Conservation (phyloP, 2,797 vertebrate species). For the Adelosebastes latens region DNA sequence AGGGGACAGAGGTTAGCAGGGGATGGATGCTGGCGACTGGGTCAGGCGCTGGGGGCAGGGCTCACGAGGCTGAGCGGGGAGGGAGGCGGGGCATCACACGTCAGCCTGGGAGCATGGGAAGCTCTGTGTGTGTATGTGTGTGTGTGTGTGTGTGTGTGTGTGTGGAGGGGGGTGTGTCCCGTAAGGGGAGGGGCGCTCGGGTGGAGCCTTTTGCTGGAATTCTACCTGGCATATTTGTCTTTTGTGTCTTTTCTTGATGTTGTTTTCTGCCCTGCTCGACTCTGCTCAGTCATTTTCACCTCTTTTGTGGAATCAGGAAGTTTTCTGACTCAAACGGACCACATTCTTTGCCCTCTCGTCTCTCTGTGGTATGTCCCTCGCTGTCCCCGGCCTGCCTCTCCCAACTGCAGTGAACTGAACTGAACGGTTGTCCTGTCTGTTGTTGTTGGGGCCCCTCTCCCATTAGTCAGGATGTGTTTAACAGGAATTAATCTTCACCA, state of each 20-base stretch:
- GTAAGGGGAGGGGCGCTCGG: slow-evolving; percentile 43
- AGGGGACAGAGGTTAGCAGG: slow-evolving; percentile 63
- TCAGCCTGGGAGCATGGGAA: slow-evolving; percentile 31
- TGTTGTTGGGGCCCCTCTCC: slow-evolving; percentile 55
- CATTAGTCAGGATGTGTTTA: slow-evolving; percentile 66
- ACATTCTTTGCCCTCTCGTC: slow-evolving; percentile 34
- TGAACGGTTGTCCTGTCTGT: slow-evolving; percentile 61
- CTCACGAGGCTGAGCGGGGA: slow-evolving; percentile 20
- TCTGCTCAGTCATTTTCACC: not conserved
- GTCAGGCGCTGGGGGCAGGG: slow-evolving; percentile 71
- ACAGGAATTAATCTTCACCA: slow-evolving; percentile 63
- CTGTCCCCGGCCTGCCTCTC: slow-evolving; percentile 4
- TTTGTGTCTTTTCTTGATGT: slow-evolving; percentile 35
- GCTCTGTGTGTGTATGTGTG: not conserved
- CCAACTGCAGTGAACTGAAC: slow-evolving; percentile 45
- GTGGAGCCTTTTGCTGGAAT: slow-evolving; percentile 57
- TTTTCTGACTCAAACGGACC: slow-evolving; percentile 35
- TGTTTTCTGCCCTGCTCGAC: not conserved
- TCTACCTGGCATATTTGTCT: slow-evolving; percentile 44
- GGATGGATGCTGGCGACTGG: slow-evolving; percentile 68
- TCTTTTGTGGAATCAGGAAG: slow-evolving; percentile 38
- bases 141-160: not conserved
- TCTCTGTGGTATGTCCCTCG: slow-evolving; percentile 16
- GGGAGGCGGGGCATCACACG: slow-evolving; percentile 45
- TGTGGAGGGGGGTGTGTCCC: not conserved